Evolutionary conservation across 2,888 invertebrate genomes (phyloP).

Genomic region (Diplolepis rosae): DNA sequence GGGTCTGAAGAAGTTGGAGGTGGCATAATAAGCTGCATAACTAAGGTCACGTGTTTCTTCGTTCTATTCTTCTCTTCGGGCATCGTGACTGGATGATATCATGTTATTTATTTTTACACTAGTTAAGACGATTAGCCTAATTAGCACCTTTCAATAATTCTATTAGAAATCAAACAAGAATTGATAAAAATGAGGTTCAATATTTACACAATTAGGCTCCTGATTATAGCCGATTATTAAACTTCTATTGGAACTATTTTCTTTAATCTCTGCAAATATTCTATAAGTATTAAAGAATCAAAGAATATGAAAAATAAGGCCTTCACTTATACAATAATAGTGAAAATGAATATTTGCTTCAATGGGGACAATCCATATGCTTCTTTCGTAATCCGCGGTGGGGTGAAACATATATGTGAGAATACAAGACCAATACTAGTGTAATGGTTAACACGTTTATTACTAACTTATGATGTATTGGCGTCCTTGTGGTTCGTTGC

Average conservation of each 20-base stretch:
- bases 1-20: no score
- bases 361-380: neutral
- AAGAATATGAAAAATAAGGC: constrained; percentile 2
- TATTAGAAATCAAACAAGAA: constrained; percentile 2
- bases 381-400: neutral
- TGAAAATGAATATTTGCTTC: neutral
- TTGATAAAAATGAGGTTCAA: neutral
- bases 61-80: neutral
- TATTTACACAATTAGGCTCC: neutral
- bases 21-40: neutral
- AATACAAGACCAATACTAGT: neutral
- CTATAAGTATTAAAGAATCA: no score
- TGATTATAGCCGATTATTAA: no score
- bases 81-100: neutral
- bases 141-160: constrained; percentile 1
- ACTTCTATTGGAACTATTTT: no score
- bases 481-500: constrained; percentile 25
- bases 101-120: constrained; percentile 11
- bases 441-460: constrained; percentile 14
- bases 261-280: no score
- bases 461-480: constrained; percentile 19
- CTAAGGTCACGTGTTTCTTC: neutral
- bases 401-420: neutral
- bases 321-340: neutral
- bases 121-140: neutral